Evolutionary conservation across 2,113 vertebrate species (phyloP).

Genomic region (Oceanites oceanicus): DNA sequence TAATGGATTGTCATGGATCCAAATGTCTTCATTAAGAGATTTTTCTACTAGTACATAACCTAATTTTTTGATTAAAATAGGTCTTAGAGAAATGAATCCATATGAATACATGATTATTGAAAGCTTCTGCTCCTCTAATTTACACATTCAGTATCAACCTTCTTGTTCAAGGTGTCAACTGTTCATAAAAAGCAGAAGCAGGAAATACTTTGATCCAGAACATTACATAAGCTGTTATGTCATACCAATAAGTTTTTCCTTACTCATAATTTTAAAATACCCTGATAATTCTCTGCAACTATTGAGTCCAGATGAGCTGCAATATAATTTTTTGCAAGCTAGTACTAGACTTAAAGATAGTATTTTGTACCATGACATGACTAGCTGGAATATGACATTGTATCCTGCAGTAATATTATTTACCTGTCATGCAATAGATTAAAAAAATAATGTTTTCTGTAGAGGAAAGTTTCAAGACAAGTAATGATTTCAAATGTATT

Average conservation of each 20-base stretch:
- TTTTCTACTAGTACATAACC: neutral
- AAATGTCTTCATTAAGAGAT: neutral
- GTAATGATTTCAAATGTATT: neutral
- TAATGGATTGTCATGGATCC: neutral
- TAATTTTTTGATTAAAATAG: neutral
- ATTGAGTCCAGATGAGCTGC: neutral
- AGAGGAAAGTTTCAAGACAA: neutral
- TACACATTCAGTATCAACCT: neutral
- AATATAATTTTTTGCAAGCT: neutral
- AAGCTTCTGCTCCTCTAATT: neutral
- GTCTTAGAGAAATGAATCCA: neutral
- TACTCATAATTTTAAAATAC: neutral
- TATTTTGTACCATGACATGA: neutral
- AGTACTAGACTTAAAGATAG: neutral
- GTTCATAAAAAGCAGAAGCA: neutral
- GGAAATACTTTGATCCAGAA: neutral
- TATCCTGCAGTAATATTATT: neutral
- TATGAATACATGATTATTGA: neutral
- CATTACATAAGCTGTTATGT: neutral
- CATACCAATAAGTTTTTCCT: neutral
- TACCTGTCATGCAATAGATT: neutral
- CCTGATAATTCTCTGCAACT: neutral
- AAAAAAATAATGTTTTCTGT: neutral
- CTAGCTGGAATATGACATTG: neutral
- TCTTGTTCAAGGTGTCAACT: neutral